Base-by-base conservation (phyloP, 2,888 invertebrate species). In the Spisula solida region DNA sequence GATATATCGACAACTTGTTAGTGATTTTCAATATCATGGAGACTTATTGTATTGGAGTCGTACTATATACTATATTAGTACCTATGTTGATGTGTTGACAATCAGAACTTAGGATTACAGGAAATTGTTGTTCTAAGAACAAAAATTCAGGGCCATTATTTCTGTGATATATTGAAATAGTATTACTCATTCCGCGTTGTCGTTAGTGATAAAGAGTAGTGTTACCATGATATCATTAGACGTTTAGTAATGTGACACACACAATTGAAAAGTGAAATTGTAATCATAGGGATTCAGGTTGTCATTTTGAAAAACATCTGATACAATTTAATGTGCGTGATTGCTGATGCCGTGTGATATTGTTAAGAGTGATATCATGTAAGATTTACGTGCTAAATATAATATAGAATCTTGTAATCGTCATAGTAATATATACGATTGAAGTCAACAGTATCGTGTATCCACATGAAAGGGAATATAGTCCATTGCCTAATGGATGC, bases 21-120 rank as follows among this genome's bases (percentile, higher is more conserved):
- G 25, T 10, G 60, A 66, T 66, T 66, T 66, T 66, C 60, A 66
- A 66, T 66, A 66, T 25, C 12, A 25, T 66, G 8, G 60, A 66
- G 60, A 66, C 60, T 66, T 75, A 75, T 75, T 12, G 83, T 48
- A 75, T n/a, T 12, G 48, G 70, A 31, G 56, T 56, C 70, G 75
- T 31, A 18, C 75, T 29, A 31, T 83, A 66, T 41, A 41, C 41
- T 5, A 41, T 41, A 41, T 41, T 41, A 8, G 51, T 34, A 56
- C 60, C 34, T 29, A 31, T 41, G 60, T 25, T 41, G 2, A n/a
- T 66, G 60, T 25, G 60, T 25, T 66, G 60, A 66, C 25, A 25
- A 25, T 66, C 60, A 25, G 60, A n/a, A 66, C 25, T 14, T 16
- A 16, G 16, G 51, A 16, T 16, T 66, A 66, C 60, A 25, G 60